phyloP scores from a whole-genome alignment of 2,113 vertebrate genomes.

The Tricholaema leucomelas region DNA sequence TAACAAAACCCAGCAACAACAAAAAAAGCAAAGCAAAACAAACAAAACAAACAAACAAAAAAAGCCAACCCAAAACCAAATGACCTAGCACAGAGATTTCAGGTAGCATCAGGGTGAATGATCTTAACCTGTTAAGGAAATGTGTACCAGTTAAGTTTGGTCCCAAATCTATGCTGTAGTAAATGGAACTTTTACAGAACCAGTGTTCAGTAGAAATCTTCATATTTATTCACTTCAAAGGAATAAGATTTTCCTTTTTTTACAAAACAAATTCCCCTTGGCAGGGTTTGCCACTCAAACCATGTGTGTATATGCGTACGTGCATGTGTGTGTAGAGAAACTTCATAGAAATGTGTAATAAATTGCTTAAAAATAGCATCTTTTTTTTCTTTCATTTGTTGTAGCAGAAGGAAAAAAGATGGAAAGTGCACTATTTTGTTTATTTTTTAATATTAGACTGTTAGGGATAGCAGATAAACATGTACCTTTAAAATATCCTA shows the following conservation, averaged over 20 bases:
- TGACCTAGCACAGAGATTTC: neutral
- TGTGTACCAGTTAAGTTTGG: neutral
- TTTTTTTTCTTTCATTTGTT: neutral
- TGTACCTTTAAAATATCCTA: neutral
- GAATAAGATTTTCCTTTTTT: neutral
- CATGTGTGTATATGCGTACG: neutral
- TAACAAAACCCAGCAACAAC: neutral
- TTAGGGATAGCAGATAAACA: neutral
- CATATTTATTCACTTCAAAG: neutral
- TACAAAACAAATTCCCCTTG: neutral
- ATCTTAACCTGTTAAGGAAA: neutral
- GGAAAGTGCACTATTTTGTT: neutral
- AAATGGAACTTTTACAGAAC: neutral
- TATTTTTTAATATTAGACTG: neutral
- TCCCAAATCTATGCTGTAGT: neutral
- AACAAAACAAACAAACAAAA: no score
- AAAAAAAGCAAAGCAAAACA: no score
- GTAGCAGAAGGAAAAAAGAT: neutral
- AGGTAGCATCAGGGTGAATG: neutral
- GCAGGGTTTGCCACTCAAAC: neutral
- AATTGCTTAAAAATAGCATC: neutral
- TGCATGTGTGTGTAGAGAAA: no score
- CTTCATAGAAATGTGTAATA: neutral
- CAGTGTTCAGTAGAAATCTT: neutral
- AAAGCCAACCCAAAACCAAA: neutral